Evolutionary conservation across 2,888 invertebrate genomes (phyloP).

Genomic region (Amphimallon solstitiale): DNA sequence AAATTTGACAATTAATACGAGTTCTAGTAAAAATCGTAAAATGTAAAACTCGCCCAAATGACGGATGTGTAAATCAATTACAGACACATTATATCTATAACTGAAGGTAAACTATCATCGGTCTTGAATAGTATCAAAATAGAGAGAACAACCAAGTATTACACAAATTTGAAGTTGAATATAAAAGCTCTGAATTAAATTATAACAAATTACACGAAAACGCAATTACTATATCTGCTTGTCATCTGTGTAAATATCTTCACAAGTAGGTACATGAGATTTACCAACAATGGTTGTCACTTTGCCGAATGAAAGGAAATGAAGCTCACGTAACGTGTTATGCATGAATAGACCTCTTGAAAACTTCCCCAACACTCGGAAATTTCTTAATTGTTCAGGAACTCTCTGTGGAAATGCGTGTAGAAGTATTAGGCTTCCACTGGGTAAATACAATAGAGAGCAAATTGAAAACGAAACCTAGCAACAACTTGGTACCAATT

Average conservation of each 20-base stretch:
- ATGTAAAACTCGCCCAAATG: too few relatives aligned
- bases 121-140: too few relatives aligned
- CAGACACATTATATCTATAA: too few relatives aligned
- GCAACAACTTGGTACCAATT: slow-evolving; percentile 13
- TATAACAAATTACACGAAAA: slow-evolving; percentile 3
- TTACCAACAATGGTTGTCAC: slow-evolving; percentile 18
- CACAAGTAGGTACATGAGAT: neutral
- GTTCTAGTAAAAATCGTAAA: too few relatives aligned
- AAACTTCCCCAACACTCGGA: slow-evolving; percentile 12
- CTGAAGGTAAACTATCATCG: too few relatives aligned
- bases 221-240: slow-evolving; percentile 1
- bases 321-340: slow-evolving; percentile 11
- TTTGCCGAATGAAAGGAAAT: slow-evolving; percentile 2
- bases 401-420: slow-evolving; percentile 19
- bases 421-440: slow-evolving; percentile 16
- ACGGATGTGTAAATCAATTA: too few relatives aligned
- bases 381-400: slow-evolving; percentile 32
- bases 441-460: slow-evolving; percentile 4
- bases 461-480: slow-evolving; percentile 28
- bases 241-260: neutral
- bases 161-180: too few relatives aligned
- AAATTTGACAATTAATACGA: too few relatives aligned
- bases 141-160: too few relatives aligned
- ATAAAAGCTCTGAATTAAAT: too few relatives aligned
- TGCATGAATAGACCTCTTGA: slow-evolving; percentile 13